These are phyloP conservation scores for Papilio demoleus DNA, from an alignment of 2,888 invertebrate genomes.

Conservation along the genomic window DNA sequence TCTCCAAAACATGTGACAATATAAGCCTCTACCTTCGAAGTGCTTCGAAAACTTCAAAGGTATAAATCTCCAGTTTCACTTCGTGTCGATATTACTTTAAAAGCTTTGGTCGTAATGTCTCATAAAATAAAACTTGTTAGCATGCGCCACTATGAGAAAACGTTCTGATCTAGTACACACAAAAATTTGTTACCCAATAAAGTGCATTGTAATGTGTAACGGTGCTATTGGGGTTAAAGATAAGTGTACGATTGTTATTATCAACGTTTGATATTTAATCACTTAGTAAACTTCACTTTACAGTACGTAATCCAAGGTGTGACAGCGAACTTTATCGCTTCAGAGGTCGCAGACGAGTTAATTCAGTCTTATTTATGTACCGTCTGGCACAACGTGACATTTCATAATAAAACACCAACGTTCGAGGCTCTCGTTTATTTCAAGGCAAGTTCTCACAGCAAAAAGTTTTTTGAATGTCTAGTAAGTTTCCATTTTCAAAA, in stretches of 20 bases:
- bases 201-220: slow-evolving; percentile 27
- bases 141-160: slow-evolving; percentile 45
- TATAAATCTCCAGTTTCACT: slow-evolving; percentile 32
- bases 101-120: slow-evolving; percentile 26
- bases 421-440: slow-evolving; percentile 59
- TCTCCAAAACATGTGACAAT: slow-evolving; percentile 53
- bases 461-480: slow-evolving; percentile 74
- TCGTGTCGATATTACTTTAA: slow-evolving; percentile 29
- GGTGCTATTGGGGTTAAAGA: slow-evolving; percentile 12
- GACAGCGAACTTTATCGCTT: slow-evolving; percentile 64
- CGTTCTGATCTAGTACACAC: slow-evolving; percentile 36
- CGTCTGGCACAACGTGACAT: slow-evolving; percentile 78
- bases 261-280: slow-evolving; percentile 41
- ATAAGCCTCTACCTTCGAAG: slow-evolving; percentile 50
- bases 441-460: slow-evolving; percentile 56
- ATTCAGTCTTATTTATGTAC: slow-evolving; percentile 80
- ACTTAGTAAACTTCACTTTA: slow-evolving; percentile 36
- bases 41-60: slow-evolving; percentile 47
- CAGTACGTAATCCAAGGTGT: slow-evolving; percentile 59
- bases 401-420: slow-evolving; percentile 75
- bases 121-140: slow-evolving; percentile 31
- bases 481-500: slow-evolving; percentile 52
- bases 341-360: slow-evolving; percentile 79
- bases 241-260: slow-evolving; percentile 39
- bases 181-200: slow-evolving; percentile 41